Evolutionary conservation across 2,888 invertebrate species (phyloP).

Genomic region (Dolomedes plantarius): DNA sequence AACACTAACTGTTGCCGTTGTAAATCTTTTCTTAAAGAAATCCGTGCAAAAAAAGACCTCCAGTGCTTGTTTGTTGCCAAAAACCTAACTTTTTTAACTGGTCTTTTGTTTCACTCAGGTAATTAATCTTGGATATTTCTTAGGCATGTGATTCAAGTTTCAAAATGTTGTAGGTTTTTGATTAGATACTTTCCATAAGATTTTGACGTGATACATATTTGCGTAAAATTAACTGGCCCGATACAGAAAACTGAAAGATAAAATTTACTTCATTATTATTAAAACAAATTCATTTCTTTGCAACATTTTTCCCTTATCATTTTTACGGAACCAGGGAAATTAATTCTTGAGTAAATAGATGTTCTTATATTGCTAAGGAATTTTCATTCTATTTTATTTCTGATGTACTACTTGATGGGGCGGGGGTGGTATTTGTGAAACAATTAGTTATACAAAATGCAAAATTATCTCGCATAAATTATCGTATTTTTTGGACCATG

Average conservation of each 20-base stretch:
- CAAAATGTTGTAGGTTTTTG: conserved; percentile 26
- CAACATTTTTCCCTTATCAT: too few relatives aligned
- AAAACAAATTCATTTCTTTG: too few relatives aligned
- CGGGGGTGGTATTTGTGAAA: too few relatives aligned
- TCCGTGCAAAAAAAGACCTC: conserved; percentile 6
- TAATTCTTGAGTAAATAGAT: too few relatives aligned
- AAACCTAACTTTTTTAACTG: conserved; percentile 65
- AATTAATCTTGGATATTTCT: conserved; percentile 64
- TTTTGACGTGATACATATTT: conserved; percentile 63
- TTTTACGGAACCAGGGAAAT: too few relatives aligned
- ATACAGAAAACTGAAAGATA: not conserved
- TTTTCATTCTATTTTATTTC: too few relatives aligned
- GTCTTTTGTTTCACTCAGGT: conserved; percentile 46
- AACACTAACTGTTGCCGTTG: conserved; percentile 19
- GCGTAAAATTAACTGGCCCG: conserved; percentile 44
- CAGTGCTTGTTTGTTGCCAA: conserved; percentile 39
- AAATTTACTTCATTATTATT: too few relatives aligned
- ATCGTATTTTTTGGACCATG: too few relatives aligned
- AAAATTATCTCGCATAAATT: too few relatives aligned
- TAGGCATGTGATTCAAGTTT: not conserved
- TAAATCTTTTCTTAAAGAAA: conserved; percentile 44
- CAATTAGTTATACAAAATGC: too few relatives aligned
- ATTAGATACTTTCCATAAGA: conserved; percentile 52
- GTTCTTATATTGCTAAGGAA: too few relatives aligned
- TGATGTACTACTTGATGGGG: too few relatives aligned